Conservation (phyloP, 2,113 vertebrate species). For the Anarrhichthys ocellatus region DNA sequence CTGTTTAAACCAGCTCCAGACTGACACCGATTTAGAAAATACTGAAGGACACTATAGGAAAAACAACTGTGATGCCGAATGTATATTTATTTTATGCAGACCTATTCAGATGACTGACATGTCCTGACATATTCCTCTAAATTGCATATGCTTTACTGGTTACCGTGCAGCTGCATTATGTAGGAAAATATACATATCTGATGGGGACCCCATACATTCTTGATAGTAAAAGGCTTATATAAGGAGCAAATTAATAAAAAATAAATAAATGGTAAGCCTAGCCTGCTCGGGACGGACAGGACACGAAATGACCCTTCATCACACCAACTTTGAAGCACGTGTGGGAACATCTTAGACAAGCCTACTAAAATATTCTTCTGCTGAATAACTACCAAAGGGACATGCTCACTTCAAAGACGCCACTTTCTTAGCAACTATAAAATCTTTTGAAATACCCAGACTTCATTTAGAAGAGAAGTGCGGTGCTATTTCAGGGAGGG, state of each 20-base stretch:
- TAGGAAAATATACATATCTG: slow-evolving; percentile 7
- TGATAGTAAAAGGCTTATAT: not conserved
- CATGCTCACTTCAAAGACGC: slow-evolving; percentile 75
- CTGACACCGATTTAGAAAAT: not conserved
- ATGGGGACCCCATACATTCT: not conserved
- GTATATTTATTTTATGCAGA: slow-evolving; percentile 22
- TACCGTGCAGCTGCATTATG: slow-evolving; percentile 18
- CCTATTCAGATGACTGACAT: slow-evolving; percentile 20
- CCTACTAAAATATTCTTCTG: slow-evolving; percentile 67
- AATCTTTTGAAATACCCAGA: slow-evolving; percentile 68
- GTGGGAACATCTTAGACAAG: slow-evolving; percentile 71
- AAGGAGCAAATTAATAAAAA: not conserved
- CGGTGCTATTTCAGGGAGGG: slow-evolving; percentile 60
- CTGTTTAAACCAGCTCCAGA: not conserved
- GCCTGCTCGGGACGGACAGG: slow-evolving; percentile 47
- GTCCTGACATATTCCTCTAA: slow-evolving; percentile 16
- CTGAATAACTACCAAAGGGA: slow-evolving; percentile 70
- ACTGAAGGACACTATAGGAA: not conserved
- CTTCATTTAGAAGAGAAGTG: slow-evolving; percentile 72
- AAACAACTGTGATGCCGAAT: not conserved
- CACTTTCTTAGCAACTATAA: slow-evolving; percentile 67
- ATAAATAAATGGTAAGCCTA: slow-evolving; percentile 9
- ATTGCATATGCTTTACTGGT: not conserved
- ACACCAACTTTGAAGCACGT: slow-evolving; percentile 34
- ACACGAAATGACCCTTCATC: slow-evolving; percentile 67